These are phyloP conservation scores for Pongo pygmaeus DNA, from an alignment of 2,113 vertebrate species.

Conservation along the genomic window DNA sequence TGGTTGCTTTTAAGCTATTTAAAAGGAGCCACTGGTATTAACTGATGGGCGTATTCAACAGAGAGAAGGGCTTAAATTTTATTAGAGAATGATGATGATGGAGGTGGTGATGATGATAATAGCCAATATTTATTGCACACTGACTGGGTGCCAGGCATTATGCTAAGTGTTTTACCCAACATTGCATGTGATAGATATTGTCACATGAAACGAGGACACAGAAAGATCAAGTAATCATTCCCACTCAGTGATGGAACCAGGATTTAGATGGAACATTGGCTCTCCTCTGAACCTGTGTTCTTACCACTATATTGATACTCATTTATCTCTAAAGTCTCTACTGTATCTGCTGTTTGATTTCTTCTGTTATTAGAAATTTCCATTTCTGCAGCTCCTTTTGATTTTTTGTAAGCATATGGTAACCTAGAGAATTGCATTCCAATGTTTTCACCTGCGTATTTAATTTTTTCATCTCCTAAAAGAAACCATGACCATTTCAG, in stretches of 20 bases:
- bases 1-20: conserved; percentile 64
- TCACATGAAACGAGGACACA: neutral
- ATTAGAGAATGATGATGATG: neutral
- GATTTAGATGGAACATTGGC: neutral
- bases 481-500: conserved; percentile 56
- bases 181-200: neutral
- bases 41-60: conserved; percentile 50
- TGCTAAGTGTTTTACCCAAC: neutral
- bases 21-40: neutral
- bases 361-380: conserved; percentile 59
- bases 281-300: neutral
- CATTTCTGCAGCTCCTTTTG: conserved; percentile 57
- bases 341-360: conserved; percentile 62
- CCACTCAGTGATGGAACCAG: neutral
- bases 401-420: conserved; percentile 53
- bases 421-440: conserved; percentile 73
- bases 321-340: neutral
- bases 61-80: conserved; percentile 40
- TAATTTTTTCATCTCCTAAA: conserved; percentile 75
- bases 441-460: conserved; percentile 72
- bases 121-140: neutral
- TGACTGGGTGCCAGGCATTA: neutral
- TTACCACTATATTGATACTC: neutral
- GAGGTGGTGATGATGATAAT: neutral
- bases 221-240: neutral